Conservation (phyloP, 2,888 invertebrate genomes). For the Scaptomyza caliginosa region DNA sequence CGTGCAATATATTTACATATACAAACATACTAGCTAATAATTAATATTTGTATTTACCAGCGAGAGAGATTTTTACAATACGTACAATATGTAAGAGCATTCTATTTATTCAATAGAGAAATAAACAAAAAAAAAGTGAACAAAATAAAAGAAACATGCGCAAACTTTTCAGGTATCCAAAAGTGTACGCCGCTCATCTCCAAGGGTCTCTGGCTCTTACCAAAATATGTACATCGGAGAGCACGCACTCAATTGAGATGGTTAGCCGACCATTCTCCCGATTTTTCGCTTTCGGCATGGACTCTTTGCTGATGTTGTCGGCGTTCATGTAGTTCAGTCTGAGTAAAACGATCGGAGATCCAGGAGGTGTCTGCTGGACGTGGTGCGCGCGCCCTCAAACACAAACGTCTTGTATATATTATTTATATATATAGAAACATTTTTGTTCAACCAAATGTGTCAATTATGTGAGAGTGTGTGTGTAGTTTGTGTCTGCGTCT, state of each 20-base stretch:
- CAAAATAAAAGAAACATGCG: conserved; percentile 37
- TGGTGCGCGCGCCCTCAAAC: conserved; percentile 71
- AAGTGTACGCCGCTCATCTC: conserved; percentile 12
- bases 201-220: conserved; percentile 32
- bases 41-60: conserved; percentile 28
- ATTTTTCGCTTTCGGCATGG: conserved; percentile 48
- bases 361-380: conserved; percentile 83
- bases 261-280: conserved; percentile 21
- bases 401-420: conserved; percentile 70
- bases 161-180: conserved; percentile 42
- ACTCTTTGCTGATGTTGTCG: conserved; percentile 45
- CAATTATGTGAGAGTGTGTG: conserved; percentile 47
- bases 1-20: conserved; percentile 42
- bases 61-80: conserved; percentile 40
- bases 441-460: conserved; percentile 51
- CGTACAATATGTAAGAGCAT: conserved; percentile 12
- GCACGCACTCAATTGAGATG: conserved; percentile 17
- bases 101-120: conserved; percentile 48
- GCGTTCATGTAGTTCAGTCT: conserved; percentile 73
- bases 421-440: conserved; percentile 72
- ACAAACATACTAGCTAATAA: conserved; percentile 43
- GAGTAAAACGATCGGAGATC: conserved; percentile 84
- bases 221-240: conserved; percentile 18
- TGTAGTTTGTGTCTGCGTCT: conserved; percentile 32
- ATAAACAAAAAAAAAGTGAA: conserved; percentile 26